Base-by-base conservation (phyloP, 2,888 invertebrate species). In the Caenorhabditis angaria region DNA sequence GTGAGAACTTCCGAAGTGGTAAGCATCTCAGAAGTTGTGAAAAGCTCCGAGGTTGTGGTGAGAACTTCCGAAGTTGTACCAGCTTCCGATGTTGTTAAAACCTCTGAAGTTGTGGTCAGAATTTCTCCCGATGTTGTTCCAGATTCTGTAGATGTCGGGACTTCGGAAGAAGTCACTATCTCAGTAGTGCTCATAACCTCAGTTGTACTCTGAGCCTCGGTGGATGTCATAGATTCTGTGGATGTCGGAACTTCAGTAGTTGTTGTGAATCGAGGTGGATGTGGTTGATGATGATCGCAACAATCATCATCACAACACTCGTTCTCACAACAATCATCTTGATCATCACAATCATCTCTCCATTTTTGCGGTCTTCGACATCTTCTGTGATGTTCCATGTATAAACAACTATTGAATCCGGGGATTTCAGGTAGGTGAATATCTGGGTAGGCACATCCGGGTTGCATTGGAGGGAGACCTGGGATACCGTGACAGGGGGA, bases 131-230 rank as follows among this genome's bases (percentile, higher is more conserved):
- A 2, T 4, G 55, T 27, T 6, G 55, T 27, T 55, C 18, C 18
- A 3, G 25, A n/a, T 24, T 55, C 55, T 27, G 55, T 27, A 10
- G 55, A 27, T 47, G 58, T 58, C 24, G 47, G 27, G n/a, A 53
- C 32, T 20, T 51, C 41, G 2, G 18, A n/a, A 10, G 60, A 27
- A 12, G 50, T 50, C 41, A 14, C 41, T 41, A 18, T 18, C 14
- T 12, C 18, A 18, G 41, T 10, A 12, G 41, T 41, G 3, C 14
- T 18, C 18, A 18, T 2, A 14, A 18, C 8, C 18, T 41, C 41
- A 3, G 61, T 50, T 1, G 28, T 53, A 1, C 8, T 12, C 20
- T 18, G 28, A 18, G 12, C 2, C 18, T 47, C 24, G 1, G 58
- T 59, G 18, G 47, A 24, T 3, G 54, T 54, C 3, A 24, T n/a